Evolutionary conservation across 1,140 invertebrate genomes (phyloP), one percentile per base, ranked within the genome.

Genomic region (Drosophila sucinea): DNA sequence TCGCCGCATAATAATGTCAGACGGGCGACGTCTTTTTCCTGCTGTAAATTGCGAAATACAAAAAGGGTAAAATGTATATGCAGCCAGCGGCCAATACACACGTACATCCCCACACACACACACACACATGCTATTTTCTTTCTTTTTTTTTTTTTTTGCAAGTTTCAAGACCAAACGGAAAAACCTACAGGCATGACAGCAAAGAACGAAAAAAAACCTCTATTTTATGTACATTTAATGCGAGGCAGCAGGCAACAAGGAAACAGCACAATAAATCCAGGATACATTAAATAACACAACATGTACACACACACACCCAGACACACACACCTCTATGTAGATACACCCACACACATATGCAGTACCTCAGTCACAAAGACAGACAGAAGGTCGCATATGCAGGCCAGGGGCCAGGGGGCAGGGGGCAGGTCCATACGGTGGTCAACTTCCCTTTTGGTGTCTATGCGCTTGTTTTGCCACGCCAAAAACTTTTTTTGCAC

Each of bases 231-330:
- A 79, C 83, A 83, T 86, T 86, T 87, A 87, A 89, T 89, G 73
- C 80, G 75, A 70, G 77, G 77, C 83, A 79, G 83, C 83, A 77
- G 77, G 72, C 76, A 65, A 72, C 75, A 82, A 87, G 84, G 79
- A 87, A 87, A 83, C 84, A 89, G 68, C 73, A 83, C 84, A 87
- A 87, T 87, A 87, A 87, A 87, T 87, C 77, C 84, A 89, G 84
- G 84, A 87, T 87, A 87, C 84, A 87, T 87, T 87, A 87, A 87
- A 81, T 87, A 83, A 87, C 84, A 87, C 77, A 83, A 65, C 55
- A 57, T 57, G 55, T 51, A 27, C 44, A 56, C 30, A 54, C 47
- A 30, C 71, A 58, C 38, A 70, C 55, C 35, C 23, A 40, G 38
- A 54, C 30, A 67, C 27, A 40, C 11, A 27, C 8, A 11, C 2